Percentiles rank a stretch among this genome's conserved stretches.
Conservation (phyloP, 2,888 invertebrate genomes). For the Polyommatus icarus region DNA sequence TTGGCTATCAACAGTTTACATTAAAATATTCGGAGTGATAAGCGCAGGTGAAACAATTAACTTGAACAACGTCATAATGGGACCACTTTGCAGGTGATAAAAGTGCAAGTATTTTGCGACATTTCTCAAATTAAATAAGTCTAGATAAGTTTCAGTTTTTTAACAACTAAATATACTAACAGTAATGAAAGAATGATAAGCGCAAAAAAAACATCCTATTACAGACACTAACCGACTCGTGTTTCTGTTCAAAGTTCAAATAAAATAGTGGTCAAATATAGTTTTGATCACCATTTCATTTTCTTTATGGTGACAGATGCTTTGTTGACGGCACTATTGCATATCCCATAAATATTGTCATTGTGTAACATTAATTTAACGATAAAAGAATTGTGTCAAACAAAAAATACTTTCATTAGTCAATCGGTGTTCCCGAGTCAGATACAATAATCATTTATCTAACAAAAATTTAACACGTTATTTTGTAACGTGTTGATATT, state of each 20-base stretch:
- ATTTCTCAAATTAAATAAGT: no score
- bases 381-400: conserved; percentile 21
- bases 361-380: conserved; percentile 1
- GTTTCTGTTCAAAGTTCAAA: no score
- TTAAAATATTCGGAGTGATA: conserved; percentile 27
- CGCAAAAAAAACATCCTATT: no score
- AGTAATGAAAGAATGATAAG: no score
- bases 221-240: no score
- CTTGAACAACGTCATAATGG: conserved; percentile 24
- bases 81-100: not conserved
- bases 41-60: conserved; percentile 28
- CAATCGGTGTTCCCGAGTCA: not conserved
- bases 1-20: conserved; percentile 29
- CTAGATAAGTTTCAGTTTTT: no score
- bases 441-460: not conserved
- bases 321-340: not conserved
- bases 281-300: no score
- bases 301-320: not conserved
- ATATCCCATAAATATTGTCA: not conserved
- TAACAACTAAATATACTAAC: no score
- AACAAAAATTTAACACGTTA: not conserved
- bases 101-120: not conserved
- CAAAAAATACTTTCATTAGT: conserved; percentile 6
- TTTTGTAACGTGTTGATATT: not conserved
- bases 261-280: no score